Evolutionary conservation across 2,113 vertebrate genomes (phyloP), one percentile per base, ranked within the genome.

Genomic region (Lamprotornis superbus): DNA sequence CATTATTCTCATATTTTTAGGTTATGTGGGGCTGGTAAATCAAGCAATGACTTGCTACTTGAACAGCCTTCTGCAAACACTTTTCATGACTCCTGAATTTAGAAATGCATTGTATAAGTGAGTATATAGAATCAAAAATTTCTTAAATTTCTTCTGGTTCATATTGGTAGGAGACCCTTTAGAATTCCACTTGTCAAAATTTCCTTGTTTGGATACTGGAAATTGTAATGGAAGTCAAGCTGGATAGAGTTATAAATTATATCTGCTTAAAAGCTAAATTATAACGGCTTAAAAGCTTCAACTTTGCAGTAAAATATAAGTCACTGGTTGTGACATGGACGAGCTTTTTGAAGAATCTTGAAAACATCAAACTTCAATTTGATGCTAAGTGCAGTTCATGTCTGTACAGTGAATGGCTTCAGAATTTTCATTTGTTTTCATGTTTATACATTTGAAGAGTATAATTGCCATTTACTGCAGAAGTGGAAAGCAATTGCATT

Each of bases 1-100:
- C 21, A 18, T 90, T 84, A 14, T 95, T 61, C 79, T 61, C 94
- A 22, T 85, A 5, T 91, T 57, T 97, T 37, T 97, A 99, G 99
- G 99, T 91, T 99, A 99, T 55, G 99, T 99, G 84, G 99, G 99
- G 73, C 97, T 99, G 96, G 99, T 99, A 95, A 99, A 99, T 97
- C 99, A 99, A 96, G 99, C 99, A 57, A 99, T 99, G 99, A 99
- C 99, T 83, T 99, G 99, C 96, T 99, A 99, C 97, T 97, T 99
- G 97, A 99, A 99, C 98, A 99, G 99, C 97, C 98, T 99, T 87
- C 98, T 99, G 52, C 99, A 99, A 97, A 99, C 99, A 10, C 98
- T 99, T 95, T 99, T 98, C 97, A 99, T 99, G 99, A 99, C 99
- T 87, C 99, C 99, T 11, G 99, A 99, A 97, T 99, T 99, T 98